Evolutionary conservation across 2,797 vertebrate species (phyloP).

Genomic region (Crax fasciolata): DNA sequence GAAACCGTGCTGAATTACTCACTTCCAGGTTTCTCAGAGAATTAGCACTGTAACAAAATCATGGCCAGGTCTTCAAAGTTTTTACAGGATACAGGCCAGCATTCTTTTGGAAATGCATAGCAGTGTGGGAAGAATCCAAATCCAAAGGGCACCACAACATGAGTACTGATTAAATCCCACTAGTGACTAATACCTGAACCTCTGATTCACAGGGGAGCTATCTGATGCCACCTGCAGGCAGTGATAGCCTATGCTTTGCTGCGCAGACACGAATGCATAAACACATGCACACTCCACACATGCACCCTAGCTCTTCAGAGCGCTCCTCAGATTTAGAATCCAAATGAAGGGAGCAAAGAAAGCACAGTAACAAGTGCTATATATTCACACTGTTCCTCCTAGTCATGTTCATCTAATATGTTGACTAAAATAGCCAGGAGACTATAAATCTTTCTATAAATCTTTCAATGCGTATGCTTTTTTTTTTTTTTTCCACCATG

Average conservation of each 20-base stretch:
- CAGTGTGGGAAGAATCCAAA: background rate
- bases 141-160: background rate
- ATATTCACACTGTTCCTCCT: background rate
- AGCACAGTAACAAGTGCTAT: background rate
- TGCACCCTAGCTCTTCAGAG: background rate
- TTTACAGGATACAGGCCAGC: background rate
- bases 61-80: background rate
- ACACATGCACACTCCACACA: background rate
- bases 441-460: rapidly evolving
- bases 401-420: background rate
- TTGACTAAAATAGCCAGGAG: background rate
- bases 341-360: background rate
- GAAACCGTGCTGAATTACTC: background rate
- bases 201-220: background rate
- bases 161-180: background rate
- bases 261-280: background rate
- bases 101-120: background rate
- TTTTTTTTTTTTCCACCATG: background rate
- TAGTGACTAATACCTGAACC: background rate
- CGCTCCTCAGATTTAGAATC: background rate
- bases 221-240: background rate
- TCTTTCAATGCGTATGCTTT: background rate
- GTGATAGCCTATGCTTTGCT: background rate
- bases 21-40: background rate
- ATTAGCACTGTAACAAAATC: background rate